Percentiles rank a stretch among this genome's conserved stretches.
Conservation (phyloP, 2,888 invertebrate species). For the Caenorhabditis zanzibari region DNA sequence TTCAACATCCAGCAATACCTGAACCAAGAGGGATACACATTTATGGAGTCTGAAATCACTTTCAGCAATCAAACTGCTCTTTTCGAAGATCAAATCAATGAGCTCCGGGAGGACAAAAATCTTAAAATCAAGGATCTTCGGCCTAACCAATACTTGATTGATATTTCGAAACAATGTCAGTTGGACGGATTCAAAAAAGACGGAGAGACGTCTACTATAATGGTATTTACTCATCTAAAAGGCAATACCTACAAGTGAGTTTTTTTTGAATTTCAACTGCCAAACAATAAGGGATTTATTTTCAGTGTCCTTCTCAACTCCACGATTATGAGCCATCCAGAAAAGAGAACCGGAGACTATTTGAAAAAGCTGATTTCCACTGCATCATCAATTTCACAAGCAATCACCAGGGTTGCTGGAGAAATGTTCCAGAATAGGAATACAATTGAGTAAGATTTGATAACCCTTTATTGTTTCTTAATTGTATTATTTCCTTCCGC, state of each 20-base stretch:
- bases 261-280: neutral
- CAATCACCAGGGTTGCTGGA: slow-evolving; percentile 7
- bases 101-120: slow-evolving; percentile 13
- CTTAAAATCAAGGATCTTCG: slow-evolving; percentile 45
- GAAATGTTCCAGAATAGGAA: slow-evolving; percentile 2
- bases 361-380: slow-evolving; percentile 10
- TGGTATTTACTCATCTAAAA: slow-evolving; percentile 48
- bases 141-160: slow-evolving; percentile 33
- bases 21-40: slow-evolving; percentile 34
- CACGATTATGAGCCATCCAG: slow-evolving; percentile 19
- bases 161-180: slow-evolving; percentile 25
- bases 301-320: slow-evolving; percentile 48
- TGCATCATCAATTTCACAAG: neutral
- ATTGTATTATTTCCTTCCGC: neutral
- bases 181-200: neutral
- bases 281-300: neutral
- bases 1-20: slow-evolving; percentile 20
- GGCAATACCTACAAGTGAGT: slow-evolving; percentile 43
- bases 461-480: neutral
- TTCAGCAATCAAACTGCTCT: slow-evolving; percentile 35
- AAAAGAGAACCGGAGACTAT: neutral
- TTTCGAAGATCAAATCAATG: slow-evolving; percentile 22
- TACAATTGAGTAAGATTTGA: slow-evolving; percentile 10
- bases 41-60: slow-evolving; percentile 33
- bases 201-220: slow-evolving; percentile 44